phyloP scores from a whole-genome alignment of 2,113 vertebrate genomes.

The Stercorarius parasiticus region DNA sequence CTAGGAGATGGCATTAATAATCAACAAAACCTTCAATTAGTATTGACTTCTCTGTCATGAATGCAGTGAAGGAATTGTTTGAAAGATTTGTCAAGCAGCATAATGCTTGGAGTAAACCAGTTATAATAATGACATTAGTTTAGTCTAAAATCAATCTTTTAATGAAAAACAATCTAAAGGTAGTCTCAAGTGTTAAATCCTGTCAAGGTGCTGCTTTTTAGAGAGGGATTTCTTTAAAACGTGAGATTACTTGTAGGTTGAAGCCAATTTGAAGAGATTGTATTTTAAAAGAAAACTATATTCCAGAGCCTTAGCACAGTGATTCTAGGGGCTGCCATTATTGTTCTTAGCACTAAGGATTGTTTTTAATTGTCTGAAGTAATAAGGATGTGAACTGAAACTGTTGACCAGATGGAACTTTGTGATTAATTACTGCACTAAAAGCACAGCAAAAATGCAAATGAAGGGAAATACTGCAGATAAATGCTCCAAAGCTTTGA shows the following conservation, averaged over 20 bases:
- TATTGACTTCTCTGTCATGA: conserved; percentile 15
- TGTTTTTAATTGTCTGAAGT: conserved; percentile 63
- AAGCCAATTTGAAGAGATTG: conserved; percentile 45
- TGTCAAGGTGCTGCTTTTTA: conserved; percentile 30
- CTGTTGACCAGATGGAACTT: conserved; percentile 64
- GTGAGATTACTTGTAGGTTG: conserved; percentile 53
- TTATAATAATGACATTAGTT: conserved; percentile 42
- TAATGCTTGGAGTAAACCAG: conserved; percentile 20
- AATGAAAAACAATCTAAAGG: conserved; percentile 54
- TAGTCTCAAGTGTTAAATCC: conserved; percentile 58
- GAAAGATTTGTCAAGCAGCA: conserved; percentile 33
- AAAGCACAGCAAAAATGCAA: conserved; percentile 14
- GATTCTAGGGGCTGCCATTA: conserved; percentile 7
- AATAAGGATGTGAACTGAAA: conserved; percentile 59
- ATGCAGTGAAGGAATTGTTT: conserved; percentile 36
- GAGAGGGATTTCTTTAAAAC: conserved; percentile 50
- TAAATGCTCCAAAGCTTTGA: conserved; percentile 30
- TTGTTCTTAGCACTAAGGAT: conserved; percentile 6
- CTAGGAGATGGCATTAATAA: background rate
- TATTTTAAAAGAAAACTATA: conserved; percentile 45
- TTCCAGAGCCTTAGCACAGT: background rate
- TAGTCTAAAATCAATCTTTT: conserved; percentile 57
- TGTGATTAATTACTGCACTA: conserved; percentile 45
- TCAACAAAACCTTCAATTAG: conserved; percentile 52
- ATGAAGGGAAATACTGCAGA: conserved; percentile 19